A percentile compares a stretch with the other conserved stretches of the same genome.
These are phyloP conservation scores for Myopa testacea DNA, from an alignment of 2,888 invertebrate species.

Conservation along the genomic window DNA sequence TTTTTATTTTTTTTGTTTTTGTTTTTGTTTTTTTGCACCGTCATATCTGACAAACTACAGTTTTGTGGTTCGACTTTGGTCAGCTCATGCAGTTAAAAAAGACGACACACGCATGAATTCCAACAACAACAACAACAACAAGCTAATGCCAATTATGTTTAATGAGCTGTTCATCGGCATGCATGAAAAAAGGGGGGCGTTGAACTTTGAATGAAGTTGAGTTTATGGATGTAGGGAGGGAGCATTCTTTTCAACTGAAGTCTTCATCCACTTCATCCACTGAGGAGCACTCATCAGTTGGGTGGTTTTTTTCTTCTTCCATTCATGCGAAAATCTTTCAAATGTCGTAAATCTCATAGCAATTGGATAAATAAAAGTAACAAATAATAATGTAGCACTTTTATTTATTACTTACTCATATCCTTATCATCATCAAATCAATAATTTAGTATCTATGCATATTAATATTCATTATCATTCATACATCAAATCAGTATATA, in stretches of 20 bases:
- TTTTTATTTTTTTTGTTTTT: not conserved
- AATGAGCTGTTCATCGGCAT: not conserved
- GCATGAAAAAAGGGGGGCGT: conserved; percentile 8
- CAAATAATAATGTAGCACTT: too few relatives aligned
- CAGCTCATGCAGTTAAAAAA: conserved; percentile 10
- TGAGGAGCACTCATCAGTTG: not conserved
- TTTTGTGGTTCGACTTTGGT: conserved; percentile 20
- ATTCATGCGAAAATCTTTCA: too few relatives aligned
- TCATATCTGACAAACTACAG: conserved; percentile 24
- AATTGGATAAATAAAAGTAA: too few relatives aligned
- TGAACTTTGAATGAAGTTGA: conserved; percentile 10
- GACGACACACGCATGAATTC: not conserved
- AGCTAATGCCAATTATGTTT: conserved; percentile 22
- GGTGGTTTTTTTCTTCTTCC: not conserved
- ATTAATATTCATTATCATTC: too few relatives aligned
- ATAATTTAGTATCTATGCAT: too few relatives aligned
- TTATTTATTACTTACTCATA: too few relatives aligned
- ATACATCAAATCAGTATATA: too few relatives aligned
- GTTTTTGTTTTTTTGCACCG: not conserved
- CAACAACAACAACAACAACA: not conserved
- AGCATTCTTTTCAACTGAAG: not conserved
- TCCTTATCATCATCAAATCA: too few relatives aligned
- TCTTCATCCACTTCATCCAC: too few relatives aligned
- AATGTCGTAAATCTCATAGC: too few relatives aligned
- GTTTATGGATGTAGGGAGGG: not conserved